Conservation (phyloP, 2,113 vertebrate species). For the Hylia prasina region DNA sequence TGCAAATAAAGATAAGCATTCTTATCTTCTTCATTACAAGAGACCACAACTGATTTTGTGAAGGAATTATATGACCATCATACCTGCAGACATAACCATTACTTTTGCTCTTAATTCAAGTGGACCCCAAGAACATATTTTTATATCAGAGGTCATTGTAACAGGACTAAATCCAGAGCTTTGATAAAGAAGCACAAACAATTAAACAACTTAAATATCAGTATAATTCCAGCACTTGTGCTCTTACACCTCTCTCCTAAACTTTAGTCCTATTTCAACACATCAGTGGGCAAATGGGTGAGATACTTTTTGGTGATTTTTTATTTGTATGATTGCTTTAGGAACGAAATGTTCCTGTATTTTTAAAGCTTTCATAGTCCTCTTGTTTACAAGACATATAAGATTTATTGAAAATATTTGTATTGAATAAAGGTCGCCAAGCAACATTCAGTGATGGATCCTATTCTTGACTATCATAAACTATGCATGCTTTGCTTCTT, state of each 20-base stretch:
- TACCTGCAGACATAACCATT: neutral
- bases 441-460: neutral
- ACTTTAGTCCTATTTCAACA: neutral
- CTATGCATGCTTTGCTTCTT: neutral
- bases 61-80: neutral
- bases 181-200: neutral
- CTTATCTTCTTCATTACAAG: neutral
- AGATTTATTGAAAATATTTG: neutral
- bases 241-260: neutral
- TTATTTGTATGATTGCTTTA: neutral
- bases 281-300: neutral
- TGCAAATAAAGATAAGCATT: neutral
- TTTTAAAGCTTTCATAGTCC: neutral
- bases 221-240: neutral
- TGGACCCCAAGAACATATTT: neutral
- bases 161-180: neutral
- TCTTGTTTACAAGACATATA: neutral
- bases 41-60: neutral
- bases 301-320: neutral
- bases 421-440: neutral
- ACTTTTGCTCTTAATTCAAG: neutral
- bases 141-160: neutral
- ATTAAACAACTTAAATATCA: neutral
- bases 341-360: neutral
- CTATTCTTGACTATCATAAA: neutral